A percentile compares a stretch with the other conserved stretches of the same genome.
phyloP scores from a whole-genome alignment of 2,113 vertebrate genomes.

The Catagonus wagneri region DNA sequence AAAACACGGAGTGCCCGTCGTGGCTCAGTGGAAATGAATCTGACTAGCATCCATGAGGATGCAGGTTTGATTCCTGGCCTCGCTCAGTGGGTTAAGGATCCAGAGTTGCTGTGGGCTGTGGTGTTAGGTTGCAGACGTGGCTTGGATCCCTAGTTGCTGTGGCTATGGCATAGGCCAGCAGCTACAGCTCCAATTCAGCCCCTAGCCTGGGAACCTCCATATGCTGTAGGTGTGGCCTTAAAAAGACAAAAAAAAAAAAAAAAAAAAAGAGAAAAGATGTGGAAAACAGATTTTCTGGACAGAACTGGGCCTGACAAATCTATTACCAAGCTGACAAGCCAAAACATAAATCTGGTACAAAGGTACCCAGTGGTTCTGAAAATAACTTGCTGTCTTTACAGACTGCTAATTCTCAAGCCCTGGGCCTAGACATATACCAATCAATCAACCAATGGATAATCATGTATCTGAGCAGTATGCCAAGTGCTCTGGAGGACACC shows the following conservation, averaged over 20 bases:
- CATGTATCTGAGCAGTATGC: background rate
- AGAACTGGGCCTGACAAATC: conserved; percentile 52
- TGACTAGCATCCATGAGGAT: no score
- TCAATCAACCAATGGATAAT: conserved; percentile 39
- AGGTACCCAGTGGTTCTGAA: conserved; percentile 62
- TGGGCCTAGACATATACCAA: background rate
- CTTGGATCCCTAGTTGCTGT: no score
- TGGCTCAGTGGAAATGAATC: no score
- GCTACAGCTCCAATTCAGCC: no score
- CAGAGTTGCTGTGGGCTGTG: no score
- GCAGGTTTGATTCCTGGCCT: no score
- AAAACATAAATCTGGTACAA: conserved; percentile 68
- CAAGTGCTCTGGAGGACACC: background rate
- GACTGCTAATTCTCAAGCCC: conserved; percentile 45
- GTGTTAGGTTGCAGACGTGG: no score
- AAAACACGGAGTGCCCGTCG: conserved; percentile 29
- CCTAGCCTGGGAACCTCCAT: no score
- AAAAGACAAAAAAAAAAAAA: no score
- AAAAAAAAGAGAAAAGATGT: conserved; percentile 5
- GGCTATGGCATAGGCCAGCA: no score
- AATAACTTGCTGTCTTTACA: conserved; percentile 59
- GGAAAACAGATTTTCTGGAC: conserved; percentile 71
- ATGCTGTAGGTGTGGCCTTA: no score
- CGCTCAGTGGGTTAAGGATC: no score
- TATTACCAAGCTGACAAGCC: conserved; percentile 44